phyloP scores from a whole-genome alignment of 35 echinoderm and acorn worm species.

The Apostichopus parvimensis region DNA sequence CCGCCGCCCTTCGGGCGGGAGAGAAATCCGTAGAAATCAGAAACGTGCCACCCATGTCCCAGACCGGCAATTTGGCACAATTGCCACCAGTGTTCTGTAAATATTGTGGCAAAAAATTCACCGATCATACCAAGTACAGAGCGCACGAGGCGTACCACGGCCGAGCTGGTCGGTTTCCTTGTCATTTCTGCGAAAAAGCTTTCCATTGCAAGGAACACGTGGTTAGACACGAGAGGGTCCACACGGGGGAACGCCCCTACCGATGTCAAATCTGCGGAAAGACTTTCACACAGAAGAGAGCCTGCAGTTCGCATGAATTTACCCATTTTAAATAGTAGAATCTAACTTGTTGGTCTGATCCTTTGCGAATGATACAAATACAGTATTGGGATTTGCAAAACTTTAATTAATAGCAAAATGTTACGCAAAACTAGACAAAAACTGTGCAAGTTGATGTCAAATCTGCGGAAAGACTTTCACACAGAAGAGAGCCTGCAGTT shows the following conservation, averaged over 20 bases:
- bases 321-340: neutral
- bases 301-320: neutral
- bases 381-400: too few relatives aligned
- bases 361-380: too few relatives aligned
- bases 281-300: conserved; percentile 12
- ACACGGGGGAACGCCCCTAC: conserved; percentile 24
- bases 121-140: neutral
- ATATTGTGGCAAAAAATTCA: conserved; percentile 21
- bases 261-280: conserved; percentile 23
- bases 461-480: conserved; percentile 30
- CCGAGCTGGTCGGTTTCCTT: neutral
- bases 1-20: neutral
- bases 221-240: conserved; percentile 8
- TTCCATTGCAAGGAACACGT: conserved; percentile 14
- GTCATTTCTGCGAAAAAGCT: conserved; percentile 31
- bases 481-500: neutral
- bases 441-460: neutral
- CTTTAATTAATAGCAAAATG: too few relatives aligned
- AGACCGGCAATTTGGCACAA: too few relatives aligned
- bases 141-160: conserved; percentile 9
- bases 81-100: neutral
- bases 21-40: neutral
- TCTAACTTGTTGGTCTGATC: too few relatives aligned
- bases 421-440: too few relatives aligned
- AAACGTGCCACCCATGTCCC: neutral